Base-by-base conservation (phyloP, 37 sponge, comb jelly and placozoan species). In the Spongilla lacustris region DNA sequence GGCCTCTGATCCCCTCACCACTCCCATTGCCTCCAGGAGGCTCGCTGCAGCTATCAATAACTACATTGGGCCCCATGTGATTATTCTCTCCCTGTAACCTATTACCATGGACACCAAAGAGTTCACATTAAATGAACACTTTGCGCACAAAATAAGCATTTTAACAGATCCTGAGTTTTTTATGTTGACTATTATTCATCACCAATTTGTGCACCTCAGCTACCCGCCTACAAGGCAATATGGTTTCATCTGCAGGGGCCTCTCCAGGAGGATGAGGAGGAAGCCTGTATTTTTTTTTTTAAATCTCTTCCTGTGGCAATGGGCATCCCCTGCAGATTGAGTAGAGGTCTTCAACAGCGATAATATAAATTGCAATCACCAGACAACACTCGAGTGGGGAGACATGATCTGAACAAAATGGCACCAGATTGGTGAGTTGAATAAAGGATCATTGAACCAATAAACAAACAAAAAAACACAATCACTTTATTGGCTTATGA, bases 21-120 rank as follows among this genome's bases (percentile, higher is more conserved):
- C 25, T 12, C 69, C 0, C 0, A 28, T 0, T 67, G 78, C 85
- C 90, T 25, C 80, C 66, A 81, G 87, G 90, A 67, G 86, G n/a
- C n/a, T n/a, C 85, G 69, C 90, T 85, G 48, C n/a, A n/a, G n/a
- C n/a, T n/a, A n/a, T n/a, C n/a, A n/a, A n/a, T n/a, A n/a, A n/a
- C n/a, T n/a, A n/a, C n/a, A n/a, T n/a, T n/a, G n/a, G n/a, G n/a
- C n/a, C n/a, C n/a, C n/a, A n/a, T n/a, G n/a, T n/a, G n/a, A n/a
- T n/a, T n/a, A n/a, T n/a, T n/a, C n/a, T n/a, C n/a, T n/a, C n/a
- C n/a, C n/a, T n/a, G n/a, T n/a, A n/a, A n/a, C n/a, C n/a, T n/a
- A n/a, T n/a, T n/a, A n/a, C n/a, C n/a, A n/a, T n/a, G n/a, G n/a
- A n/a, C n/a, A n/a, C n/a, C n/a, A n/a, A n/a, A n/a, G n/a, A n/a